Evolutionary conservation across 2,797 vertebrate genomes (phyloP).

Genomic region (Intellagama lesueurii): DNA sequence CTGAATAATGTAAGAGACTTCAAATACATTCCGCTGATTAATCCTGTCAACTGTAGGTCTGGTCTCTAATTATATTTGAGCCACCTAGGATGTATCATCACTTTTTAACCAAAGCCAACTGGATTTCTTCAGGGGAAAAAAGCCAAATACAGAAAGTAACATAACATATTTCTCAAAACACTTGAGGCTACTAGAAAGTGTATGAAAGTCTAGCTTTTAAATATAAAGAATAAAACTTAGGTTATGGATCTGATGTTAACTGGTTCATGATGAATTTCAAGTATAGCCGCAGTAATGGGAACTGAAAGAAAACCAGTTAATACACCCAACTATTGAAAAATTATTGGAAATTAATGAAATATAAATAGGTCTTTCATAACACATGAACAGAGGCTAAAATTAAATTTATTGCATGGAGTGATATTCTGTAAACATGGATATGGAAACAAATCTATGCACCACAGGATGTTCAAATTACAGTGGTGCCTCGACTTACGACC

Average conservation of each 20-base stretch:
- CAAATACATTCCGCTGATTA: constrained; percentile 20
- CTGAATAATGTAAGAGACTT: constrained; percentile 17
- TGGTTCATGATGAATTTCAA: not conserved
- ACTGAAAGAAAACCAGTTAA: too few relatives aligned
- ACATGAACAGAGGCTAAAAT: not conserved
- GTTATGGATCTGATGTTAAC: not conserved
- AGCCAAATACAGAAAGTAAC: not conserved
- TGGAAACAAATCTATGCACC: too few relatives aligned
- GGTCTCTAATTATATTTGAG: constrained; percentile 3
- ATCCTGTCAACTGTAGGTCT: constrained; percentile 8
- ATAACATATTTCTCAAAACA: not conserved
- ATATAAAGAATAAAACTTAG: not conserved
- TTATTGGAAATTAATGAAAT: not conserved
- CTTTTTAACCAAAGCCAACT: not conserved
- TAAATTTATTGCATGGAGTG: not conserved
- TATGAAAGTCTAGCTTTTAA: not conserved
- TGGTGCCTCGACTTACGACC: too few relatives aligned
- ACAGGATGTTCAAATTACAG: too few relatives aligned
- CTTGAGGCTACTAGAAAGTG: not conserved
- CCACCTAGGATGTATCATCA: constrained; percentile 1
- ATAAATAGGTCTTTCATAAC: too few relatives aligned
- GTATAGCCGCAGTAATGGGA: not conserved
- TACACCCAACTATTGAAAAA: not conserved
- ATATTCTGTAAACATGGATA: not conserved
- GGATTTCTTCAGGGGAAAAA: not conserved